phyloP scores from a whole-genome alignment of 2,888 invertebrate genomes.

The Dichetophora obliterata region DNA sequence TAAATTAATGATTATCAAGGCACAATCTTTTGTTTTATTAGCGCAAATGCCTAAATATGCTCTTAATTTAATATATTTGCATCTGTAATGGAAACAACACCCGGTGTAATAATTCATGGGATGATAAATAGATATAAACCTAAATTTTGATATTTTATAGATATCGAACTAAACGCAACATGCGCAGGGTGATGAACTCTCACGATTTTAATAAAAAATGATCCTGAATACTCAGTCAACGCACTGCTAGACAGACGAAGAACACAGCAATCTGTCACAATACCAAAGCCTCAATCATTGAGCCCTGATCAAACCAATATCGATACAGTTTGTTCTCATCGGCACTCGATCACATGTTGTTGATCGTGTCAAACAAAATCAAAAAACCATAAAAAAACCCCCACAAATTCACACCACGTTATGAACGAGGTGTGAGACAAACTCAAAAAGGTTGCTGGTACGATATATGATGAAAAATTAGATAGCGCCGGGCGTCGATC shows the following conservation, averaged over 20 bases:
- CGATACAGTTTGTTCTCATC: too few relatives aligned
- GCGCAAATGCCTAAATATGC: not conserved
- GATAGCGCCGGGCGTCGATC: conserved; percentile 5
- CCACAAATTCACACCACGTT: conserved; percentile 27
- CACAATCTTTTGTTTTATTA: not conserved
- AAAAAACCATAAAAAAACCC: not conserved
- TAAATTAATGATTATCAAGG: not conserved
- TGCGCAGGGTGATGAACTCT: conserved; percentile 2
- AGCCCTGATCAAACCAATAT: not conserved
- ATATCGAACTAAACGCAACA: conserved; percentile 9
- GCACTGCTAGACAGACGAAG: conserved; percentile 24
- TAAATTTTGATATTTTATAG: not conserved
- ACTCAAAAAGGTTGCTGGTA: not conserved
- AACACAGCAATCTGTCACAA: not conserved
- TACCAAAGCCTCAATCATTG: not conserved
- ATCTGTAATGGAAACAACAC: not conserved
- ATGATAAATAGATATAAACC: not conserved
- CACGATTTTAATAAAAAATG: not conserved
- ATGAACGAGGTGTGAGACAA: not conserved
- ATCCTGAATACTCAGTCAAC: conserved; percentile 14
- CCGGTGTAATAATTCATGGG: not conserved
- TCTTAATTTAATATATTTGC: not conserved
- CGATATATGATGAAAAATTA: not conserved
- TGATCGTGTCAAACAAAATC: conserved; percentile 27
- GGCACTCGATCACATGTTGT: conserved; percentile 1